A percentile compares a stretch with the other conserved stretches of the same genome.
Conservation (phyloP, 1,140 invertebrate genomes). For the Lucilia cuprina region DNA sequence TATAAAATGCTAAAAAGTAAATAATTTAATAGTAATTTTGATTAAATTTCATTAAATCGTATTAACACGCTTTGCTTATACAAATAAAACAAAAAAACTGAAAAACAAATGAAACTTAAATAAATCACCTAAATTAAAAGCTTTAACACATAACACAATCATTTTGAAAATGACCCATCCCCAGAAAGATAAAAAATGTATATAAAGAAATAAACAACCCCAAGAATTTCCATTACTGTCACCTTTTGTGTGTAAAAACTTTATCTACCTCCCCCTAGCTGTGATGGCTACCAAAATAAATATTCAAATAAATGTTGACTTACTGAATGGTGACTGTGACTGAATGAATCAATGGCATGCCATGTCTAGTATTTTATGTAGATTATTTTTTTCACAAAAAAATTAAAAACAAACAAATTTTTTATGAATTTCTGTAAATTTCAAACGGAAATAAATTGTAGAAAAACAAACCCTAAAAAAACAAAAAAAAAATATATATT, state of each 20-base stretch:
- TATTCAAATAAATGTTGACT: background rate
- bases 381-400: background rate
- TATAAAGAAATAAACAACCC: background rate
- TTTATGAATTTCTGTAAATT: background rate
- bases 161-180: background rate
- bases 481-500: background rate
- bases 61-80: background rate
- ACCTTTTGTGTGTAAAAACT: background rate
- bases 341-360: no score
- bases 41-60: background rate
- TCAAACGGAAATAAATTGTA: constrained; percentile 12
- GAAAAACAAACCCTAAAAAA: background rate
- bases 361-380: background rate
- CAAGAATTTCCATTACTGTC: background rate
- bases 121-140: constrained; percentile 6
- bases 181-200: background rate
- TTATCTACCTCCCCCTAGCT: background rate
- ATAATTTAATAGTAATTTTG: background rate
- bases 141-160: background rate
- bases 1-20: background rate
- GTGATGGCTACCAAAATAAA: no score
- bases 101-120: background rate
- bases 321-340: no score
- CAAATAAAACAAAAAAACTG: background rate
- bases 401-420: background rate